Evolutionary conservation across 2,113 vertebrate species (phyloP).

Genomic region (Marmota monax): DNA sequence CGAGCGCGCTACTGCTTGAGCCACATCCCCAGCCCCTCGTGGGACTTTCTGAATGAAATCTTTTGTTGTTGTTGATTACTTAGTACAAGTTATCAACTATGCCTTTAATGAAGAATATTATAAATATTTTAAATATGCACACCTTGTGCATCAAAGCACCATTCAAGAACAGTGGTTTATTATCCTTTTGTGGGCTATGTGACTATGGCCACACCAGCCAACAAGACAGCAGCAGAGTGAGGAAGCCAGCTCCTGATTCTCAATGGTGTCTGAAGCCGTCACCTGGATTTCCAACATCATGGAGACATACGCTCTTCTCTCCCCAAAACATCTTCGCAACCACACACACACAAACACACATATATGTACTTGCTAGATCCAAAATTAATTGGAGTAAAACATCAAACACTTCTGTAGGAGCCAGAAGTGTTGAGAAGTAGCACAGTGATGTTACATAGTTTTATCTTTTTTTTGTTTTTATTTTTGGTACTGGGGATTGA

Average conservation of each 20-base stretch:
- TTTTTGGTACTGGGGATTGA: too few relatives aligned
- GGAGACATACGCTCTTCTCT: not conserved
- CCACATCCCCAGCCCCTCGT: not conserved
- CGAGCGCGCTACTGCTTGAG: too few relatives aligned
- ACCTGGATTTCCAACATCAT: not conserved
- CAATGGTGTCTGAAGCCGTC: not conserved
- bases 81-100: not conserved
- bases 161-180: not conserved
- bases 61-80: not conserved
- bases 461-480: too few relatives aligned
- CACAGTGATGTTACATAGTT: not conserved
- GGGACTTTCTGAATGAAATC: not conserved
- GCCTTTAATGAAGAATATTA: not conserved
- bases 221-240: too few relatives aligned
- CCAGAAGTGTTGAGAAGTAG: not conserved
- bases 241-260: not conserved
- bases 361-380: not conserved
- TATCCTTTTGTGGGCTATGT: not conserved
- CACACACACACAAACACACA: not conserved
- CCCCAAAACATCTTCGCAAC: not conserved
- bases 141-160: not conserved
- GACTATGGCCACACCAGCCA: not conserved
- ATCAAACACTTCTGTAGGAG: not conserved
- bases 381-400: not conserved
- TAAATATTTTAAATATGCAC: constrained; percentile 15